Base-by-base conservation (phyloP, 2,888 invertebrate genomes). In the Phymatocera aterrima region DNA sequence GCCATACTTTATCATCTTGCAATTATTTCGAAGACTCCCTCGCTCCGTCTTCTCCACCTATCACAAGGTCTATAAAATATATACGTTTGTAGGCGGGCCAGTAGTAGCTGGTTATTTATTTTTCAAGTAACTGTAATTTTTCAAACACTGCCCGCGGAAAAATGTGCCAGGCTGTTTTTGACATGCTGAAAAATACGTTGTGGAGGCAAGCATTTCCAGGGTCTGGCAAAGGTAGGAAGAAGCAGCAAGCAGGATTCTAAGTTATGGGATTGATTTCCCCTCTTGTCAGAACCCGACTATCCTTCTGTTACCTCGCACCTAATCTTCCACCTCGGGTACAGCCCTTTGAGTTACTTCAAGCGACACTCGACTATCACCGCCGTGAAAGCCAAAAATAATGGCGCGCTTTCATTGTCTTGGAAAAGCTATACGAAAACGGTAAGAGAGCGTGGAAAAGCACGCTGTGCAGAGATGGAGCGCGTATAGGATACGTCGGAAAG, bases 101-200 rank as follows among this genome's bases (percentile, higher is more conserved):
- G 82, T 80, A 80, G 82, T 82, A 80, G 83, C 79, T 82, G 83
- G 85, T 88, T 88, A 88, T 88, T 88, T 88, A 88, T 88, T 88
- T 87, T 85, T 85, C 86, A 77, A 82, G 87, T 84, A 86, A 88
- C 85, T 84, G 88, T 88, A 87, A 88, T 88, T 88, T 88, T 87
- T 88, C 88, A 88, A 85, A 85, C 83, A 81, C 84, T 83, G 84
- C 83, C 82, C 84, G 46, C 79, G 87, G 88, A 88, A 86, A 88
- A 88, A 88, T 88, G 88, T 83, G 85, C 84, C 85, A 86, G 86
- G 84, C 88, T 88, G 88, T 85, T 87, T 87, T 87, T 88, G 88
- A 88, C 88, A 84, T 82, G 83, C 77, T 86, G 88, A 88, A 86
- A 88, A 88, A 88, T 88, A 88, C 84, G 88, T 83, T 82, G 85